Base-by-base conservation (phyloP, 1,140 invertebrate species). In the Eriocheir sinensis region DNA sequence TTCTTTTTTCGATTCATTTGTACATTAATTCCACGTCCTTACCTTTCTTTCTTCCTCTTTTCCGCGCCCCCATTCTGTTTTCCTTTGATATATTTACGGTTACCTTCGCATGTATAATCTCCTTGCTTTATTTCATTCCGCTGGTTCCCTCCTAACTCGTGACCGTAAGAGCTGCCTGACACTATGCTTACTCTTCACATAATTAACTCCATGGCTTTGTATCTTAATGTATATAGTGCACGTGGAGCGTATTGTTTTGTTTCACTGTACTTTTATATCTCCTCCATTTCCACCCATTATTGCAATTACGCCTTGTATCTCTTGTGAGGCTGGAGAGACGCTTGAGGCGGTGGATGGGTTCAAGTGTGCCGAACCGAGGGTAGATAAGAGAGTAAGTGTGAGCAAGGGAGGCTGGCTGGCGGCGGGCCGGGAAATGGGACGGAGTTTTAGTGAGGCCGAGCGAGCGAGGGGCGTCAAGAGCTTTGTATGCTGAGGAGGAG, bases 371-470 rank as follows among this genome's bases (percentile, higher is more conserved):
- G 17, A n/a, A n/a, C n/a, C 60, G n/a, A n/a, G 60, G 60, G 27
- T 72, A 72, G 60, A 72, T 72, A 72, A 72, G 60, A 72, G 27
- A 72, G 60, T n/a, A 72, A 72, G 60, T 72, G 60, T 72, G 60
- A 72, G 60, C 60, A 72, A 72, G 60, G 60, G 60, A 72, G 60
- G 60, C 60, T 72, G 60, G 60, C 27, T 53, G 48, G 2, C 21
- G 48, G 21, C 12, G 21, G 60, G 27, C 60, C 44, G 44, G 60
- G 60, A n/a, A 1, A 21, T 72, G 27, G 60, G 6, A n/a, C 60
- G n/a, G 60, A n/a, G 60, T n/a, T n/a, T n/a, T n/a, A n/a, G n/a
- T n/a, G n/a, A n/a, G n/a, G n/a, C n/a, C 60, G 6, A n/a, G 21
- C 27, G 60, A n/a, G 60, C 60, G 60, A n/a, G 21, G 60, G 3